A percentile compares a stretch with the other conserved stretches of the same genome.
These are phyloP conservation scores for Drosophila parvula DNA, from an alignment of 1,140 invertebrate genomes.

Conservation along the genomic window DNA sequence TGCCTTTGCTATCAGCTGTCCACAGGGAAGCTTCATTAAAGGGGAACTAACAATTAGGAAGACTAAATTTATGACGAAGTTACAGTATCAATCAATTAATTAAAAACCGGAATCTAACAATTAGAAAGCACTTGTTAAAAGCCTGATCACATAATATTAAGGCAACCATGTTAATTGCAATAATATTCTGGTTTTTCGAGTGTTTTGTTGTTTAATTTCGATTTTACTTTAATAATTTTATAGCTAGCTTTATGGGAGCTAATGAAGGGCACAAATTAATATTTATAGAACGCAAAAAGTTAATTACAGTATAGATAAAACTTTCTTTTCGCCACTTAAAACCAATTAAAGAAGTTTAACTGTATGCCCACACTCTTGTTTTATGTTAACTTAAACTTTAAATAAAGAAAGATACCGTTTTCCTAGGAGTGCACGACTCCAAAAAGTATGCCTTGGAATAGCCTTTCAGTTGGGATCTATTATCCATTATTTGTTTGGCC, in stretches of 20 bases:
- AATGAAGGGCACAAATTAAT: neutral
- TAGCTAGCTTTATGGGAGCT: neutral
- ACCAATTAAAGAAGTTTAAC: neutral
- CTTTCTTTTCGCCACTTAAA: neutral
- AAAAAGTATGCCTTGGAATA: constrained; percentile 49
- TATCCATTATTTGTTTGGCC: constrained; percentile 23
- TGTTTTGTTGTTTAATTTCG: neutral
- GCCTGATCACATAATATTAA: constrained; percentile 9
- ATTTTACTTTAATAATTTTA: neutral
- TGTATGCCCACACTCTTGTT: constrained; percentile 15
- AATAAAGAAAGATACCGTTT: neutral
- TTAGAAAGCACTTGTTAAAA: constrained; percentile 2
- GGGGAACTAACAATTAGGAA: neutral
- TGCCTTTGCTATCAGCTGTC: constrained; percentile 49
- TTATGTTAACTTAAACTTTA: neutral
- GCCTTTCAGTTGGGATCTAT: neutral
- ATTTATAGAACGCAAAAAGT: too few relatives aligned
- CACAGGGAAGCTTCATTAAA: constrained; percentile 3
- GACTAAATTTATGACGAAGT: neutral
- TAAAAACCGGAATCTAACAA: constrained; percentile 2
- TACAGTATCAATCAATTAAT: neutral
- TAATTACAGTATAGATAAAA: too few relatives aligned
- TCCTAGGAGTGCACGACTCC: neutral
- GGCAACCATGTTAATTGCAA: constrained; percentile 2
- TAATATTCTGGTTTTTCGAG: neutral